A percentile compares a stretch with the other conserved stretches of the same genome.
These are phyloP conservation scores for Bembecia ichneumoniformis DNA, from an alignment of 2,888 invertebrate genomes.

Conservation along the genomic window DNA sequence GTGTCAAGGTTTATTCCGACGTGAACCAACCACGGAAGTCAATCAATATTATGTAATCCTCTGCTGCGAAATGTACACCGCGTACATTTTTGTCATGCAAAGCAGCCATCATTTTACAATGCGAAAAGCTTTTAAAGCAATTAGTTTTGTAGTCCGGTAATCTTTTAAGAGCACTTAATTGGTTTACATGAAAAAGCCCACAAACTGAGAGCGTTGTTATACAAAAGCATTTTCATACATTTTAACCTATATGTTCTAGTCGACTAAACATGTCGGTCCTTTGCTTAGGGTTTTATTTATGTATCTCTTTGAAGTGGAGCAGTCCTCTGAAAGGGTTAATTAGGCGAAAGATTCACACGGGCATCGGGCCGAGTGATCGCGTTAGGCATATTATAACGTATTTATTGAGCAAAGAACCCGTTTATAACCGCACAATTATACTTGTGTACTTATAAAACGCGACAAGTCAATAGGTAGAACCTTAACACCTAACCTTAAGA, in stretches of 20 bases:
- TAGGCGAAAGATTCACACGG: constrained; percentile 61
- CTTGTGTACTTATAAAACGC: neutral
- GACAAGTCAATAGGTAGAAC: neutral
- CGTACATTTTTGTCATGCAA: constrained; percentile 6
- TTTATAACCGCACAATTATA: constrained; percentile 28
- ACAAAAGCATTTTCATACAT: constrained; percentile 21
- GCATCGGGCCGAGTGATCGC: constrained; percentile 52
- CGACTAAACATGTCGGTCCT: constrained; percentile 16
- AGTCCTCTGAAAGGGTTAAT: constrained; percentile 61
- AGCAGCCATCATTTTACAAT: constrained; percentile 30
- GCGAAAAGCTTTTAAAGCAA: constrained; percentile 59
- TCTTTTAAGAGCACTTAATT: constrained; percentile 21
- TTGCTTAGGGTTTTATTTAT: constrained; percentile 46
- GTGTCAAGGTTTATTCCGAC: no score
- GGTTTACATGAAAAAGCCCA: constrained; percentile 6
- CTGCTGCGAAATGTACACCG: neutral
- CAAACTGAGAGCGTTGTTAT: neutral
- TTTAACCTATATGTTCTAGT: constrained; percentile 41
- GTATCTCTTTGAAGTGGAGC: constrained; percentile 57
- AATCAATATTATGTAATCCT: no score
- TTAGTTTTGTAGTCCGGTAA: constrained; percentile 37
- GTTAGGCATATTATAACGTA: constrained; percentile 63
- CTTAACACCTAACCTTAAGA: neutral
- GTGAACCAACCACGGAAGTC: no score
- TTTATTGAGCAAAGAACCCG: constrained; percentile 57